Conservation (phyloP, 2,113 vertebrate genomes). For the Neolamprologus devosi region DNA sequence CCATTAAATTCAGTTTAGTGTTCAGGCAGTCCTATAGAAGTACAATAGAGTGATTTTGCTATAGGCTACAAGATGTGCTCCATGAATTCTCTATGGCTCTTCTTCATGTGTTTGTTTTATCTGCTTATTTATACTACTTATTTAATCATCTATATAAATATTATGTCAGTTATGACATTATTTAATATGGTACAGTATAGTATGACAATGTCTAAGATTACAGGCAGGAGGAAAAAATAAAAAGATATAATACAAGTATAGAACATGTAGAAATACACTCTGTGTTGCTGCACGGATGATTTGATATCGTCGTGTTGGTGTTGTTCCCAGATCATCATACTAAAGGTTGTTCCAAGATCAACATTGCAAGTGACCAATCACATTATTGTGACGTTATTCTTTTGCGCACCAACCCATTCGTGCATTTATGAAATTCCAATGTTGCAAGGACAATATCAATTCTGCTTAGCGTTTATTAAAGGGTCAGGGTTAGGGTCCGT, state of each 20-base stretch:
- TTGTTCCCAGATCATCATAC: too few species aligned
- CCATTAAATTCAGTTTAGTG: neutral
- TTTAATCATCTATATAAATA: neutral
- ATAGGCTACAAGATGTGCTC: neutral
- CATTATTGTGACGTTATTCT: too few species aligned
- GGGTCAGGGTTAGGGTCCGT: fast-evolving
- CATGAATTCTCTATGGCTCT: neutral
- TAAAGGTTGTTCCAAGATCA: too few species aligned
- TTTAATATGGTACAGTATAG: neutral
- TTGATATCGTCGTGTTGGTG: too few species aligned
- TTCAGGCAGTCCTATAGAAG: neutral
- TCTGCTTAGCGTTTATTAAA: too few species aligned
- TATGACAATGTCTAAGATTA: neutral
- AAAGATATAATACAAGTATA: neutral
- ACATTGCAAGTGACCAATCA: too few species aligned
- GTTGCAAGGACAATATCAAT: too few species aligned
- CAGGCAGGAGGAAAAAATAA: neutral
- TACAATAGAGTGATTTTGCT: neutral
- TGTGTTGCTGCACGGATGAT: neutral
- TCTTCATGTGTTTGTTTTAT: neutral
- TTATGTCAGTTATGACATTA: neutral
- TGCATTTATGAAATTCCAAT: too few species aligned
- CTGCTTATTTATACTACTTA: neutral
- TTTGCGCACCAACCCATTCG: too few species aligned
- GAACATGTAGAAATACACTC: neutral